These are phyloP conservation scores for Triops cancriformis DNA, from an alignment of 1,140 invertebrate species.

Conservation along the genomic window DNA sequence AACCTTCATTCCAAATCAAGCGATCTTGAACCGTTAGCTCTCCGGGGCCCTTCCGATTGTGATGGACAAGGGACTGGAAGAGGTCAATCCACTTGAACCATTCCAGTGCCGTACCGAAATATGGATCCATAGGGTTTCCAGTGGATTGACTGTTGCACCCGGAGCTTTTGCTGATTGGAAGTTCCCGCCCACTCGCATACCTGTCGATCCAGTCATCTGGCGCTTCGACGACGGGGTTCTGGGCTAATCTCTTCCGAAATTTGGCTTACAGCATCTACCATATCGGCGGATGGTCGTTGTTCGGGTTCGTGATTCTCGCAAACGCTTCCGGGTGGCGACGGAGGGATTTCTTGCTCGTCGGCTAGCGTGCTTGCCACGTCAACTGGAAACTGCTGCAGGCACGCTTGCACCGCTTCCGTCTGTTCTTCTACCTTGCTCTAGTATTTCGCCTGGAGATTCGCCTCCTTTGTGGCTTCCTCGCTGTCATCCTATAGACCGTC, in stretches of 20 bases:
- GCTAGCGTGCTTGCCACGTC: neutral
- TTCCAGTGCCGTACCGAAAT: neutral
- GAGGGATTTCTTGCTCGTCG: neutral
- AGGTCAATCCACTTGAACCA: slow-evolving; percentile 17
- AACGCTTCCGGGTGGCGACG: neutral
- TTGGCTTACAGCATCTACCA: too few species aligned
- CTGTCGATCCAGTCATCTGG: too few species aligned
- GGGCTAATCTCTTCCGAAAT: too few species aligned
- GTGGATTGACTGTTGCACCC: too few species aligned
- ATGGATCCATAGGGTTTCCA: too few species aligned
- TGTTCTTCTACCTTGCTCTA: neutral
- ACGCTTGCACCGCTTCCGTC: neutral
- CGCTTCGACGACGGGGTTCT: too few species aligned
- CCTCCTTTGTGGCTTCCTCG: neutral
- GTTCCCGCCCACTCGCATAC: too few species aligned
- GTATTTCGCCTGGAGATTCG: neutral
- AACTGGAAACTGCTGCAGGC: neutral
- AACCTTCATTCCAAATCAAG: slow-evolving; percentile 14
- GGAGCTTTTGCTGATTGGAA: too few species aligned
- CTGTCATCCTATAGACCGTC: too few species aligned
- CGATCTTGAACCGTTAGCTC: slow-evolving; percentile 20
- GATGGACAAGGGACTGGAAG: neutral
- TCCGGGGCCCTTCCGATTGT: neutral
- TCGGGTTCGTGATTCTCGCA: neutral
- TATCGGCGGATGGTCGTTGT: neutral